phyloP scores from a whole-genome alignment of 1,140 invertebrate genomes.

The Neodiprion virginianus region DNA sequence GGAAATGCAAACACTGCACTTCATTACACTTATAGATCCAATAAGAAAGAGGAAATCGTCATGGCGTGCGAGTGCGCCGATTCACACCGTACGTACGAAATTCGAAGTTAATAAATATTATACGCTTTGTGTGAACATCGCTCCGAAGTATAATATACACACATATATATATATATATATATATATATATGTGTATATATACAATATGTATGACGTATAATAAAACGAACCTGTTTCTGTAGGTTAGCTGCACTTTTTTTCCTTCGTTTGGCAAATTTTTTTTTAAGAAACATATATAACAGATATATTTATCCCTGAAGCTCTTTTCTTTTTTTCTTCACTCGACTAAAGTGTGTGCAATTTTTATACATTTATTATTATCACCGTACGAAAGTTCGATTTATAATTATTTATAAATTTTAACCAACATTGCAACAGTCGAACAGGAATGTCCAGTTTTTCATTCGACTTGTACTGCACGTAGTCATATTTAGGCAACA shows the following conservation, averaged over 20 bases:
- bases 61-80: too few relatives aligned
- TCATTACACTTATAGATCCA: not conserved
- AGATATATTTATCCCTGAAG: too few relatives aligned
- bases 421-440: not conserved
- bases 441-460: not conserved
- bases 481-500: not conserved
- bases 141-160: not conserved
- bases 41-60: too few relatives aligned
- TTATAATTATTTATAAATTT: not conserved
- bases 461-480: constrained; percentile 5
- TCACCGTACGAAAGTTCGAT: not conserved
- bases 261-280: too few relatives aligned
- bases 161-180: not conserved
- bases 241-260: too few relatives aligned
- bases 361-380: not conserved
- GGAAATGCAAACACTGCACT: not conserved
- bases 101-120: too few relatives aligned
- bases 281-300: too few relatives aligned
- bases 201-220: not conserved
- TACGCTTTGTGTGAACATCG: too few relatives aligned
- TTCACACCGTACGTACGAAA: too few relatives aligned
- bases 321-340: too few relatives aligned
- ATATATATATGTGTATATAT: constrained; percentile 10
- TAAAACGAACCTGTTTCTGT: not conserved
- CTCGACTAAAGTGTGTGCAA: not conserved